These are phyloP conservation scores for Perodicticus potto DNA, from an alignment of 2,797 vertebrate species.

Conservation along the genomic window DNA sequence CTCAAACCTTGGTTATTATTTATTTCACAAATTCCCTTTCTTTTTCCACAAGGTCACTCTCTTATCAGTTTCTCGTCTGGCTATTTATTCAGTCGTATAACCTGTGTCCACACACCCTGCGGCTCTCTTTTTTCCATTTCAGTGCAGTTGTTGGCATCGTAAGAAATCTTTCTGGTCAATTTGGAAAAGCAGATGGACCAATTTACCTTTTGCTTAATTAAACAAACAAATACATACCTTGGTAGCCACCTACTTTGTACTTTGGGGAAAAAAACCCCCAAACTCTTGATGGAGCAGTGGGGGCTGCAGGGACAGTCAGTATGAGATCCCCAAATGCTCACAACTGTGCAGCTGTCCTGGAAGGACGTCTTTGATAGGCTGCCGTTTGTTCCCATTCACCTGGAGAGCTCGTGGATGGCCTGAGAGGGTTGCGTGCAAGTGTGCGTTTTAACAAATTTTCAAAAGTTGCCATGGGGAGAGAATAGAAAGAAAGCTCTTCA, in stretches of 20 bases:
- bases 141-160: background rate
- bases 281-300: background rate
- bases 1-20: background rate
- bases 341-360: slow-evolving; percentile 61
- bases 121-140: slow-evolving; percentile 25
- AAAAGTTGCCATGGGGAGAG: slow-evolving; percentile 80
- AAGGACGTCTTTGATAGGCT: slow-evolving; percentile 40
- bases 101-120: background rate
- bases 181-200: slow-evolving; percentile 30
- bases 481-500: slow-evolving; percentile 77
- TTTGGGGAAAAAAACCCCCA: background rate
- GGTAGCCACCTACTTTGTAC: background rate
- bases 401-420: slow-evolving; percentile 75
- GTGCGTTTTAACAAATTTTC: slow-evolving; percentile 77
- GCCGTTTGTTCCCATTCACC: slow-evolving; percentile 70
- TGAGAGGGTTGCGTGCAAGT: slow-evolving; percentile 53
- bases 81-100: background rate
- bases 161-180: background rate
- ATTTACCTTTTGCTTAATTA: slow-evolving; percentile 55
- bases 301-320: background rate
- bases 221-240: background rate
- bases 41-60: background rate
- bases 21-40: background rate
- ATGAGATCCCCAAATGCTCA: slow-evolving; percentile 62
- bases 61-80: background rate